phyloP scores from a whole-genome alignment of 1,140 invertebrate species.

The Metopolophium dirhodum region DNA sequence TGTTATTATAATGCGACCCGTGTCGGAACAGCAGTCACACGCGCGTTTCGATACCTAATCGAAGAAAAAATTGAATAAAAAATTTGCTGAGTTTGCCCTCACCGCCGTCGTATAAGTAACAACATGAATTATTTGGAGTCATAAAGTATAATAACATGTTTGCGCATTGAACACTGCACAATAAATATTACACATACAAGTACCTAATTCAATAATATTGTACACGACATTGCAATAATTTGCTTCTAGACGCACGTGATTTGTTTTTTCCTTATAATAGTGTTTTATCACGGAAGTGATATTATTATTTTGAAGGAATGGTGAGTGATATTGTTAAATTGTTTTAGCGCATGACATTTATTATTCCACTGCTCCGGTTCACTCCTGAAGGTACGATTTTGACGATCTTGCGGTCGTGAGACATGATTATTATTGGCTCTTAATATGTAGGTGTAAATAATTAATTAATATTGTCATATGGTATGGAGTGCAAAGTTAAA shows the following conservation, averaged over 20 bases:
- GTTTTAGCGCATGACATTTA: neutral
- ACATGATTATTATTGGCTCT: neutral
- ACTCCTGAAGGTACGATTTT: neutral
- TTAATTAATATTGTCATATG: too few relatives aligned
- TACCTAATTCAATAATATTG: neutral
- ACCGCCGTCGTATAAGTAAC: neutral
- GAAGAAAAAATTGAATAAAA: neutral
- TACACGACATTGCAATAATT: neutral
- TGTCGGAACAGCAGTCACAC: neutral
- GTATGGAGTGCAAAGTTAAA: too few relatives aligned
- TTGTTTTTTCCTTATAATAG: too few relatives aligned
- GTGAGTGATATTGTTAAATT: neutral
- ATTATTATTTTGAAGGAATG: neutral
- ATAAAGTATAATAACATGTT: neutral
- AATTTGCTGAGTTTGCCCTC: slow-evolving; percentile 5
- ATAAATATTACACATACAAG: neutral
- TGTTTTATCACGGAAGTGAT: neutral
- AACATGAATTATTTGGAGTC: neutral
- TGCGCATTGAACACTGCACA: neutral
- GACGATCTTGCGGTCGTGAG: neutral
- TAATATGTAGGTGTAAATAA: too few relatives aligned
- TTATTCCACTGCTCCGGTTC: neutral
- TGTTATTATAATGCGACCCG: neutral
- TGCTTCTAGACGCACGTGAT: neutral
- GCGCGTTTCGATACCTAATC: neutral